A percentile compares a stretch with the other conserved stretches of the same genome.
phyloP scores from a whole-genome alignment of 2,113 vertebrate species.

The Hippocampus comes region DNA sequence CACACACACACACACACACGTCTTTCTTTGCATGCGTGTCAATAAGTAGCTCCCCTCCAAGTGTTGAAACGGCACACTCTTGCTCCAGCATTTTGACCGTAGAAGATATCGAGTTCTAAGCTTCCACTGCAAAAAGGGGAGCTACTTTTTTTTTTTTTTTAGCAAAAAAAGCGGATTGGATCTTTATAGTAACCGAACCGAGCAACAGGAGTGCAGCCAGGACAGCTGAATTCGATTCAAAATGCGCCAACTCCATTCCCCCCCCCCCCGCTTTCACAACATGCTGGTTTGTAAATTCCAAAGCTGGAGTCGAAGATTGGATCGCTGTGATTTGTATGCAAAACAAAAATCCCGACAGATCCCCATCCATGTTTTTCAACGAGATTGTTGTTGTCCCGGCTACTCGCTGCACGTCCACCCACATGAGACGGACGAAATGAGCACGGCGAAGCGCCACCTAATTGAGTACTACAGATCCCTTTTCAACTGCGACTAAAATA shows the following conservation, averaged over 20 bases:
- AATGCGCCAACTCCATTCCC: too few species aligned
- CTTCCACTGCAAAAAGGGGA: neutral
- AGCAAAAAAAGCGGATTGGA: too few species aligned
- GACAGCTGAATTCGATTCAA: too few species aligned
- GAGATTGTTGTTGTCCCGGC: neutral
- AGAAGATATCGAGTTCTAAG: neutral
- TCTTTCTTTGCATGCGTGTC: constrained; percentile 4
- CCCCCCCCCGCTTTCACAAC: neutral
- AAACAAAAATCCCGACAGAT: neutral
- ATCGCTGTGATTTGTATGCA: neutral
- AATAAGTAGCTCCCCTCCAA: constrained; percentile 4
- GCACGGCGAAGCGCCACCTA: neutral
- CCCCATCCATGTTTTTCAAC: neutral
- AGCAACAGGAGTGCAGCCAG: too few species aligned
- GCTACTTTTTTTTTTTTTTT: neutral
- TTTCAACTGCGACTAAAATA: neutral
- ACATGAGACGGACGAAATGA: neutral
- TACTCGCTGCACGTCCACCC: neutral
- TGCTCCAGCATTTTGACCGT: neutral
- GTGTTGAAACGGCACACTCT: neutral
- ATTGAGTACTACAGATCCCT: neutral
- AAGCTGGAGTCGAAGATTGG: neutral
- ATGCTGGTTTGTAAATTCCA: neutral
- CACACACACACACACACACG: too few species aligned
- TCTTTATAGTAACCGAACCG: too few species aligned